Conservation (phyloP, 2,797 vertebrate species). For the Buceros bicornis region DNA sequence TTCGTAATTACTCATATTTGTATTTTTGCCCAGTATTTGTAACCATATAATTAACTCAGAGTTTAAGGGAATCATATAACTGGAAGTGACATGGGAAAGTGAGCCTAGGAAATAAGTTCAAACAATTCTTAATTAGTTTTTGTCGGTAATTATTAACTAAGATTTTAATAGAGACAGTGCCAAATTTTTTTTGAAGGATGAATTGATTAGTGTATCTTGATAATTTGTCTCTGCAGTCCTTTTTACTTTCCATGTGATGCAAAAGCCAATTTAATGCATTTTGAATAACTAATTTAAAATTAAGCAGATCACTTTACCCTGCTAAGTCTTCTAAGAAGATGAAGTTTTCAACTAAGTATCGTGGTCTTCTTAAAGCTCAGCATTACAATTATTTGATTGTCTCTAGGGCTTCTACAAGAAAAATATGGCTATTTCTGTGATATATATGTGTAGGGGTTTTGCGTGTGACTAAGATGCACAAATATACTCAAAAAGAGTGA, state of each 20-base stretch:
- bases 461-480: not conserved
- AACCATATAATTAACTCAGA: not conserved
- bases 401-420: not conserved
- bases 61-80: not conserved
- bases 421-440: not conserved
- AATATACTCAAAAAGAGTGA: not conserved
- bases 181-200: not conserved
- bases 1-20: not conserved
- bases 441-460: not conserved
- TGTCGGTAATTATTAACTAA: slow-evolving; percentile 1
- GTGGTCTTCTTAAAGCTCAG: not conserved
- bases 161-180: not conserved
- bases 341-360: not conserved
- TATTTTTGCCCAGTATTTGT: not conserved
- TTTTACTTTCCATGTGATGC: not conserved
- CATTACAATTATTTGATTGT: not conserved
- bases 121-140: slow-evolving; percentile 32
- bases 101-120: not conserved
- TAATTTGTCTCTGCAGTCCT: slow-evolving; percentile 18
- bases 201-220: not conserved
- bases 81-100: not conserved
- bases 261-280: not conserved
- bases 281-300: slow-evolving; percentile 1
- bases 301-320: not conserved
- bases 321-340: not conserved